phyloP scores from a whole-genome alignment of 2,113 vertebrate genomes.

The Sardina pilchardus region DNA sequence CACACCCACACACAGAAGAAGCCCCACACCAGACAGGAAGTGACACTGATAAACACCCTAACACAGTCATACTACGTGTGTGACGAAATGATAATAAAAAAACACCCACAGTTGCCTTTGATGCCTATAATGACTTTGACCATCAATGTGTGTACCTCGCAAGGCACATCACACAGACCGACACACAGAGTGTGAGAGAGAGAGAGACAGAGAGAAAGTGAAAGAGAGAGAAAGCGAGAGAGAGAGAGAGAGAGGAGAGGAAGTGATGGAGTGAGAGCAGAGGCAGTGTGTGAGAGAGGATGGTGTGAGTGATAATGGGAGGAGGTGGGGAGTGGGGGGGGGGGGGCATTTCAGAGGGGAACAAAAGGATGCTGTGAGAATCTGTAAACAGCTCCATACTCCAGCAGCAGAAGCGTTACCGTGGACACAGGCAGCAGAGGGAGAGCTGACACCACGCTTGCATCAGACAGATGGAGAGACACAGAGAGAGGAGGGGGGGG shows the following conservation, averaged over 20 bases:
- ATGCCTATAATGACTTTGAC: constrained; percentile 7
- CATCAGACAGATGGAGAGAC: constrained; percentile 44
- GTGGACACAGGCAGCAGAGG: constrained; percentile 43
- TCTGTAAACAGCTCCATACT: constrained; percentile 22
- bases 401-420: constrained; percentile 36
- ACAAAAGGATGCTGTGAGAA: constrained; percentile 6
- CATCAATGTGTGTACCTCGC: background rate
- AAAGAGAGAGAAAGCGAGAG: too few species aligned
- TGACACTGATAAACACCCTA: background rate
- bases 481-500: too few species aligned
- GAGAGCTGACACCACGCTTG: constrained; percentile 51
- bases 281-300: background rate
- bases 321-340: background rate
- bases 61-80: background rate
- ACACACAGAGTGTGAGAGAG: too few species aligned
- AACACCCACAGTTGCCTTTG: constrained; percentile 1
- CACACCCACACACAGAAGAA: background rate
- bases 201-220: too few species aligned
- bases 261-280: background rate
- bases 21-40: background rate
- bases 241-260: constrained; percentile 27
- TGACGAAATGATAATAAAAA: too few species aligned
- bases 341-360: background rate
- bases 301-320: constrained; percentile 26
- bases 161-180: background rate